Conservation (phyloP, 2,113 vertebrate species). For the Corydoras sp. region DNA sequence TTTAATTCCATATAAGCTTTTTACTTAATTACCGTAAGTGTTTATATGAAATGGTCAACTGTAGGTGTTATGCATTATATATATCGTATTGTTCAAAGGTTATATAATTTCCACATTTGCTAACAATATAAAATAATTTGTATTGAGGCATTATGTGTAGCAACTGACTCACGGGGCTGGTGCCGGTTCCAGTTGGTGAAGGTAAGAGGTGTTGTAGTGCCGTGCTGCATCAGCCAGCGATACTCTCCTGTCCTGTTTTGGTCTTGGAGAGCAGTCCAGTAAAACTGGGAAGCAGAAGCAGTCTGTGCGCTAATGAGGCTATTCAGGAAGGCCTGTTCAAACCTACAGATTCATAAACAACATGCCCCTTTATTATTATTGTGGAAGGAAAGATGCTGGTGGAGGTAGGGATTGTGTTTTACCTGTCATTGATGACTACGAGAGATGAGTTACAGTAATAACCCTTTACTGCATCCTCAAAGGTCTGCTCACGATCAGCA, state of each 20-base stretch:
- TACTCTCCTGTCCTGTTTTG: slow-evolving; percentile 72
- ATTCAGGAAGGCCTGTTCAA: slow-evolving; percentile 90
- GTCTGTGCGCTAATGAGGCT: slow-evolving; percentile 72
- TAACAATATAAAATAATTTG: too few species aligned
- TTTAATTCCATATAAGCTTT: too few species aligned
- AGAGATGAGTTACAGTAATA: slow-evolving; percentile 84
- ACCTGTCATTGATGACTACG: slow-evolving; percentile 85
- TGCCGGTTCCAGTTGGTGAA: slow-evolving; percentile 86
- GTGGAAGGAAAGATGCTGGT: too few species aligned
- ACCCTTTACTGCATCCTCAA: slow-evolving; percentile 70
- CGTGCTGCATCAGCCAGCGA: slow-evolving; percentile 66
- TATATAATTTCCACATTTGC: too few species aligned
- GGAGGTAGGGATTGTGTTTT: slow-evolving; percentile 7
- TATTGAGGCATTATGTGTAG: too few species aligned
- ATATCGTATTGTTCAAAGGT: too few species aligned
- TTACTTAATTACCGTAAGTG: too few species aligned
- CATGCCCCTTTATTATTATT: too few species aligned
- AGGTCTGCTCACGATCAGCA: slow-evolving; percentile 73
- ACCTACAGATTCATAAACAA: slow-evolving; percentile 63
- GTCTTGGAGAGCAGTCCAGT: slow-evolving; percentile 85
- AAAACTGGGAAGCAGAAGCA: slow-evolving; percentile 63
- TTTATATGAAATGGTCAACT: too few species aligned
- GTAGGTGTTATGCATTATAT: too few species aligned
- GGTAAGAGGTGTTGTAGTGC: slow-evolving; percentile 49
- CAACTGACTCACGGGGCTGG: slow-evolving; percentile 71